Conservation (phyloP, 2,888 invertebrate species). For the Axea sp. region DNA sequence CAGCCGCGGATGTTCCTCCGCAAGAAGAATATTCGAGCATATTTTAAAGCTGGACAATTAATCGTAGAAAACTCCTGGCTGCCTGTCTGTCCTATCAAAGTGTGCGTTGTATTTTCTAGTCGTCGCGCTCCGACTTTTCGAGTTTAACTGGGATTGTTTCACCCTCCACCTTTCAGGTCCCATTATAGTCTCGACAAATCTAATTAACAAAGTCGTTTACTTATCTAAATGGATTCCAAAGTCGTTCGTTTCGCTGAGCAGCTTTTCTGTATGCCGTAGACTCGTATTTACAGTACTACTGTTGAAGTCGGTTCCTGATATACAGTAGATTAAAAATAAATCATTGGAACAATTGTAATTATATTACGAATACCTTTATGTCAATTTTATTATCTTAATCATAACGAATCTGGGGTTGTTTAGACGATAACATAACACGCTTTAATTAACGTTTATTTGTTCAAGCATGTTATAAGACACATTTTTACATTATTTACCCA, state of each 20-base stretch:
- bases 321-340: conserved; percentile 61
- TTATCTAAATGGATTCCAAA: conserved; percentile 74
- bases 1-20: conserved; percentile 38
- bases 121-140: conserved; percentile 66
- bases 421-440: conserved; percentile 1
- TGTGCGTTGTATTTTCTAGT: conserved; percentile 62
- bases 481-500: too few species aligned
- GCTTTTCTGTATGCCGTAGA: conserved; percentile 57
- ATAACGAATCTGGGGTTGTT: conserved; percentile 31
- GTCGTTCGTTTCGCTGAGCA: conserved; percentile 68
- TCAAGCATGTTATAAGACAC: too few species aligned
- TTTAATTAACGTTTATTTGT: too few species aligned
- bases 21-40: conserved; percentile 62
- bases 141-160: conserved; percentile 69
- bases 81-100: conserved; percentile 59
- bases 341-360: conserved; percentile 57
- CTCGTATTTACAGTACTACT: conserved; percentile 60
- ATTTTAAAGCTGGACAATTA: conserved; percentile 66
- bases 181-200: conserved; percentile 72
- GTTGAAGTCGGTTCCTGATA: conserved; percentile 54
- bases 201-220: conserved; percentile 76
- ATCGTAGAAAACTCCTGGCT: conserved; percentile 61
- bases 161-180: conserved; percentile 67
- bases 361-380: conserved; percentile 39
- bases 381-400: conserved; percentile 50